These are phyloP conservation scores for Erethizon dorsatum DNA, from an alignment of 2,797 vertebrate species.

Conservation along the genomic window DNA sequence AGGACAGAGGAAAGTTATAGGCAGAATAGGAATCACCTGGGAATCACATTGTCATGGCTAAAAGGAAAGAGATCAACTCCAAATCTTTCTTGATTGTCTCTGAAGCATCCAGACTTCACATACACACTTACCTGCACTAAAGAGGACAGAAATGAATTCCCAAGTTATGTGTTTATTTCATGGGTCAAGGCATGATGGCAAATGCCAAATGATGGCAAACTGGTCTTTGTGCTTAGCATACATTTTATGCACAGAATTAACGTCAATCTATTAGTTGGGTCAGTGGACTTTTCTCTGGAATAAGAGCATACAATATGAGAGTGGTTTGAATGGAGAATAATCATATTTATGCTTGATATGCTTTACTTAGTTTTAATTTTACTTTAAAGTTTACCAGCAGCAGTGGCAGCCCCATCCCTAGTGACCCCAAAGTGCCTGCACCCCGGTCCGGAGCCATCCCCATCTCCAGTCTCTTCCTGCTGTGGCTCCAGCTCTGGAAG, in stretches of 20 bases:
- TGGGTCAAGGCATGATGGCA: not conserved
- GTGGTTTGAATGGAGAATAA: not conserved
- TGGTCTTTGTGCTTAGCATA: not conserved
- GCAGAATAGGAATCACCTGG: not conserved
- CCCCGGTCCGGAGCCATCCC: not conserved
- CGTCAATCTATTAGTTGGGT: not conserved
- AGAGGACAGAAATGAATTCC: not conserved
- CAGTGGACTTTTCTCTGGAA: not conserved
- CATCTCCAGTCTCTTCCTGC: not conserved
- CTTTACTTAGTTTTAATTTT: not conserved
- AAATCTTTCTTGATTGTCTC: not conserved
- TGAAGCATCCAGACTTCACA: not conserved
- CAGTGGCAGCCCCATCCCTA: not conserved
- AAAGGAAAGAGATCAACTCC: not conserved
- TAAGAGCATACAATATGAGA: not conserved
- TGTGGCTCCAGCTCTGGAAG: not conserved
- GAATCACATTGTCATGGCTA: not conserved
- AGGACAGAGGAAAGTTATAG: not conserved
- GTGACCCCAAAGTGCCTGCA: not conserved
- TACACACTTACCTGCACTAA: not conserved
- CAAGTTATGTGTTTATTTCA: not conserved
- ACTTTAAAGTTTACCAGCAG: not conserved
- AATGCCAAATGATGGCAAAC: not conserved
- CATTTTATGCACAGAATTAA: not conserved
- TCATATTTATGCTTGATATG: not conserved